These are phyloP conservation scores for Poecile atricapillus DNA, from an alignment of 2,113 vertebrate species.

Conservation along the genomic window DNA sequence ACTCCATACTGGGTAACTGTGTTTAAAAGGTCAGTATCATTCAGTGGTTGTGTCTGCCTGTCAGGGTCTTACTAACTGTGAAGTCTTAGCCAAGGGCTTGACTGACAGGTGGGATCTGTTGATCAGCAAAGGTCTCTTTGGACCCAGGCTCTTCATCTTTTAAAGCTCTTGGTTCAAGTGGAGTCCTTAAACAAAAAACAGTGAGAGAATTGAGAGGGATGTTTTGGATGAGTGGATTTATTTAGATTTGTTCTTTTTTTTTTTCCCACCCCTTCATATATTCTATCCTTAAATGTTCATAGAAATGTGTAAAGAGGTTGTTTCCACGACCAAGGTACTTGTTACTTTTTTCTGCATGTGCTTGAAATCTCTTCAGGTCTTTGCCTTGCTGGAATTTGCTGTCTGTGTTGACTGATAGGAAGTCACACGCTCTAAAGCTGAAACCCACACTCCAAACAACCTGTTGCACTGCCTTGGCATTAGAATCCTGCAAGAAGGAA, in stretches of 20 bases:
- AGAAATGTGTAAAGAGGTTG: neutral
- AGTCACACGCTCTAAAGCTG: neutral
- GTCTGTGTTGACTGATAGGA: neutral
- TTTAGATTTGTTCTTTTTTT: accelerated
- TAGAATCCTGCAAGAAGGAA: neutral
- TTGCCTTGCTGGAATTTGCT: neutral
- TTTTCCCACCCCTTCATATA: accelerated
- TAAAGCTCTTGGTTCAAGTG: neutral
- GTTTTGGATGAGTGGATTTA: neutral
- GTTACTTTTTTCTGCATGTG: neutral
- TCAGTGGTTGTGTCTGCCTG: neutral
- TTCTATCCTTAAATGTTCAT: neutral
- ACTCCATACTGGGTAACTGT: neutral
- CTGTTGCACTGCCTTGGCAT: neutral
- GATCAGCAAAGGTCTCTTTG: neutral
- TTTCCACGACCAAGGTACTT: neutral
- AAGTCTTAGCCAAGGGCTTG: neutral
- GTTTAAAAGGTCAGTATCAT: neutral
- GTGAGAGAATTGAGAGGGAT: accelerated
- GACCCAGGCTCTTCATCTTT: neutral
- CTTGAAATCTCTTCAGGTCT: neutral
- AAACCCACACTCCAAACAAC: neutral
- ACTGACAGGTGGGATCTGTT: neutral
- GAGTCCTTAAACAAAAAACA: neutral
- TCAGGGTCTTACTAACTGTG: neutral